Evolutionary conservation across 2,113 vertebrate species (phyloP), one percentile per base, ranked within the genome.

Genomic region (Prietella phreatophila): DNA sequence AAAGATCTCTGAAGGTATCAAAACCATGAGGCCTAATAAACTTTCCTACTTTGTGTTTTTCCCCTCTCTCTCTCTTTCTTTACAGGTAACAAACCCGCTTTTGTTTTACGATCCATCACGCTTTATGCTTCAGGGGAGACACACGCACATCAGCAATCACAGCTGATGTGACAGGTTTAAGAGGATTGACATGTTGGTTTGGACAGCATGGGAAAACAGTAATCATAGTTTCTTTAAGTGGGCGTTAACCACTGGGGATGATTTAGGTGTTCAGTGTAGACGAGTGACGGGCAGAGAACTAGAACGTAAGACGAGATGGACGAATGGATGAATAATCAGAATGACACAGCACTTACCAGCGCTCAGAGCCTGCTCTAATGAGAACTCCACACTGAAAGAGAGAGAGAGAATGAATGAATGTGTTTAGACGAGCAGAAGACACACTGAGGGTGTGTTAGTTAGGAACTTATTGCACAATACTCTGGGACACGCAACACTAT

Each of bases 321-420:
- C 2, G 7, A 11, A 69, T 25, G 5, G 30, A 50, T 9, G 53
- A 47, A 20, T 55, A 39, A 55, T 67, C 82, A 53, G 80, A 71
- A 53, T 47, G 53, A 86, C 71, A 83, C 42, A 8, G 15, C 79
- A 92, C 95, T 95, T 53, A 95, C 95, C 93, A 0, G 86, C 33
- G 0, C 36, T 7, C 80, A 95, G 4, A 1, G 86, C 93, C 4
- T 95, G 93, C 27, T 93, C 89, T 92, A 93, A 88, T 91, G 91
- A 89, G 86, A 95, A 91, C 67, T 92, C 93, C 90, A 78, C 30
- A 89, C 95, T 95, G 93, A 93, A 50, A n/a, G 87, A 88, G 92
- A 87, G 92, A 87, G 61, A 83, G 36, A 83, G 27, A 78, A 36
- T 36, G 36, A 36, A 36, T 36, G 39, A 42, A 4, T 19, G 50